A percentile compares a stretch with the other conserved stretches of the same genome.
Evolutionary conservation across 1,140 invertebrate species (phyloP).

Genomic region (Neocloeon triangulifer): DNA sequence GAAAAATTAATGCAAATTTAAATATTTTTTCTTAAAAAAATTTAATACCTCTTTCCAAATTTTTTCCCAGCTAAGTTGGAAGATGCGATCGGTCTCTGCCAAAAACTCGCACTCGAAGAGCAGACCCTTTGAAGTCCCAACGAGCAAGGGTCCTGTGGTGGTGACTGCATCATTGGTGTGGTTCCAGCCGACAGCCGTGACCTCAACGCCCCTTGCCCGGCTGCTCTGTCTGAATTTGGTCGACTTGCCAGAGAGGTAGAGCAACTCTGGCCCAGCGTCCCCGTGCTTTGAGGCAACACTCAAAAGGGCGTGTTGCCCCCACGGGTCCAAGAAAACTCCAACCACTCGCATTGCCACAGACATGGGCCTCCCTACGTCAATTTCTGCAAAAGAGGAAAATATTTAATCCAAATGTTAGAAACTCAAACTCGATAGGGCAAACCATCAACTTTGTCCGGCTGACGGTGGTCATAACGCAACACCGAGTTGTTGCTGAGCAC

Average conservation of each 20-base stretch:
- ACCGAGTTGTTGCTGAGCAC: slow-evolving; percentile 63
- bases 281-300: slow-evolving; percentile 36
- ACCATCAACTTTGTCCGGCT: slow-evolving; percentile 59
- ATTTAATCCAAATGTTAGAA: too few species aligned
- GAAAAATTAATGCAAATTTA: slow-evolving; percentile 12
- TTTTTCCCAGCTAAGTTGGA: slow-evolving; percentile 49
- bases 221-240: slow-evolving; percentile 36
- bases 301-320: slow-evolving; percentile 64
- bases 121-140: slow-evolving; percentile 77
- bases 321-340: slow-evolving; percentile 65
- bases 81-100: slow-evolving; percentile 56
- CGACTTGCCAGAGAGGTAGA: slow-evolving; percentile 46
- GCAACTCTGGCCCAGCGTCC: slow-evolving; percentile 42
- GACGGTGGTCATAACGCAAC: slow-evolving; percentile 57
- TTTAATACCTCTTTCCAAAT: slow-evolving; percentile 63
- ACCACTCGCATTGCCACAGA: too few species aligned
- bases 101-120: slow-evolving; percentile 78
- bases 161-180: slow-evolving; percentile 42
- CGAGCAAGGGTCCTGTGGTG: slow-evolving; percentile 52
- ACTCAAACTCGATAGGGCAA: too few species aligned
- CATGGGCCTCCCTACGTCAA: too few species aligned
- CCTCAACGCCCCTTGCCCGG: slow-evolving; percentile 57
- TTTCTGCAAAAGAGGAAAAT: too few species aligned
- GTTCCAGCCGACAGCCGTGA: slow-evolving; percentile 84
- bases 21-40: neutral